Base-by-base conservation (phyloP, 2,888 invertebrate genomes). In the Chloroclysta siterata region DNA sequence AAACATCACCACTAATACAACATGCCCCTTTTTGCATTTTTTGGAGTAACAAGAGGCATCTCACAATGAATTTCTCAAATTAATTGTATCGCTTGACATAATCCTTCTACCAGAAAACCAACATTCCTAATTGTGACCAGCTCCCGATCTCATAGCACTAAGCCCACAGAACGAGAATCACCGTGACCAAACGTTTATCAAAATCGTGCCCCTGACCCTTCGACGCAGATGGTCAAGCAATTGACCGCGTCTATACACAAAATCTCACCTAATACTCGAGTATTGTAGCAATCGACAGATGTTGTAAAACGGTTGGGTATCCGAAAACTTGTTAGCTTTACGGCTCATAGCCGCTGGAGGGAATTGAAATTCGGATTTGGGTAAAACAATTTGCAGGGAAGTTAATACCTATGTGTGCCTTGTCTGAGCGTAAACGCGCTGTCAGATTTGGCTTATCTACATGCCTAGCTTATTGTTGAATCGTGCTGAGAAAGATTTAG, bases 171-270 rank as follows among this genome's bases (percentile, higher is more conserved):
- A 48, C 59, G 72, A 76, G 73, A 80, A 75, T 83, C 76, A 75
- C 76, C 81, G 77, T 82, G 80, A 81, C 84, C 77, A 73, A 69
- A 76, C 79, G 73, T 74, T 80, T 81, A 79, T 81, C 76, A 78
- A 77, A 78, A 74, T 69, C 70, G 71, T 74, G 73, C 65, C 70
- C 73, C 68, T 68, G 72, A 74, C 73, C 70, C 72, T 70, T 72
- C 67, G 74, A 66, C 84, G 80, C 90, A 91, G 90, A 91, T 91
- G 91, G 89, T 83, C 88, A 81, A 77, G 76, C 89, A 82, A 90
- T 90, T 89, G 87, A 87, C 87, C 86, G 81, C 72, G 70, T 80
- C 79, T 81, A 81, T 82, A 80, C 52, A 82, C 81, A 76, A 84
- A 87, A 86, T 84, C 83, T 80, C 83, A 82, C 80, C 83, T 87